Conservation (phyloP, 2,113 vertebrate genomes). For the Nothocercus julius region DNA sequence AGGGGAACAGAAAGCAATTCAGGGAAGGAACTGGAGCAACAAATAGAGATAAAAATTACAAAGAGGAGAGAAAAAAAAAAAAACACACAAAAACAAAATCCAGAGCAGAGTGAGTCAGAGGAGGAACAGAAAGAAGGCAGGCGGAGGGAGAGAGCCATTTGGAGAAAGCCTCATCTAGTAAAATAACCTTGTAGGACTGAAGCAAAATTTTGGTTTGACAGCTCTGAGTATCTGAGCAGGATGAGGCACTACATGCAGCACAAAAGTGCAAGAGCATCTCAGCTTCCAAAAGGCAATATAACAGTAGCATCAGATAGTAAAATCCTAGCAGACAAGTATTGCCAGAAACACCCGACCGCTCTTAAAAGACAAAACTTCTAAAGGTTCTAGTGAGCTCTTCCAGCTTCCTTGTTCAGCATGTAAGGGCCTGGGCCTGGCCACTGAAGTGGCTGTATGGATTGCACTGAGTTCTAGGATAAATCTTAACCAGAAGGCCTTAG, state of each 20-base stretch:
- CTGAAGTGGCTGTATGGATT: neutral
- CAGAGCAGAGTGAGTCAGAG: neutral
- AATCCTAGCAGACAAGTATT: neutral
- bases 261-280: neutral
- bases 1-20: neutral
- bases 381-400: rapidly evolving
- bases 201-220: neutral
- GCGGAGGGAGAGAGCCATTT: neutral
- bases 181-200: neutral
- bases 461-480: neutral
- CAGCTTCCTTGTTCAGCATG: neutral
- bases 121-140: neutral
- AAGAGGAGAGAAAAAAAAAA: neutral
- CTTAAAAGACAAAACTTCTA: neutral
- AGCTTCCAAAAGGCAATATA: neutral
- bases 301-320: neutral
- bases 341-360: neutral
- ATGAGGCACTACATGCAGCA: rapidly evolving
- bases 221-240: neutral
- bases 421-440: neutral
- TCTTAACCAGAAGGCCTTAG: neutral
- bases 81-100: neutral
- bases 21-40: neutral
- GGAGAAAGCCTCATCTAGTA: neutral
- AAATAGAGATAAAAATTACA: neutral